Base-by-base conservation (phyloP, 2,888 invertebrate genomes). In the Tetragnatha montana region DNA sequence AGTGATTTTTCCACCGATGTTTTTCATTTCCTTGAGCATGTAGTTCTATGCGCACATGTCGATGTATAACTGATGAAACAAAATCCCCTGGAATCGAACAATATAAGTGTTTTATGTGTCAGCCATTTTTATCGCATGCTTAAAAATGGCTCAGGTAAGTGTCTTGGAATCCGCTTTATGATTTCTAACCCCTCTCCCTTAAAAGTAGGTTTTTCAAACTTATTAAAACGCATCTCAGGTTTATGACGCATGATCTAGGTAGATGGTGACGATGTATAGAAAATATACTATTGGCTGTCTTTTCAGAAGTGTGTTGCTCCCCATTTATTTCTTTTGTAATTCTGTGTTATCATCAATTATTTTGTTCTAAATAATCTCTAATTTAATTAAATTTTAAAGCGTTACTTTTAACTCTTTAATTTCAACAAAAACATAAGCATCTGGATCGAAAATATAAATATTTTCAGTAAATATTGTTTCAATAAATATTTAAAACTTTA, bases 121-220 rank as follows among this genome's bases (percentile, higher is more conserved):
- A 81, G 47, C 35, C 74, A 76, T 35, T 22, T 75, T 51, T 87
- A 74, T 71, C 76, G 81, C 87, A 88, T 79, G 79, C 22, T 22
- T 50, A 69, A 68, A 81, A 70, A 76, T 79, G 88, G 73, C 76
- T 73, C 83, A 83, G 78, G 83, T 88, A 79, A 83, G 83, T 88
- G 35, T 35, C 35, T 35, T 35, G 22, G 68, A 51, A 70, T 17
- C 35, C 35, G 35, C 35, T 74, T 74, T 68, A 79, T 17, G 35
- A 51, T 68, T 12, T 19, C 50, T 81, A 50, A 75, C 10, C 10
- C 14, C 10, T 35, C 69, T 21, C 50, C 50, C 49, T 17, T 35
- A 22, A 22, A 49, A 82, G 60, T 74, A 19, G 68, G 35, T 19
- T 76, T n/a, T 70, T 8, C 6, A n/a, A 81, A 47, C 51, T 81